A percentile compares a stretch with the other conserved stretches of the same genome.
These are phyloP conservation scores for Boloria selene DNA, from an alignment of 2,888 invertebrate genomes.

Conservation along the genomic window DNA sequence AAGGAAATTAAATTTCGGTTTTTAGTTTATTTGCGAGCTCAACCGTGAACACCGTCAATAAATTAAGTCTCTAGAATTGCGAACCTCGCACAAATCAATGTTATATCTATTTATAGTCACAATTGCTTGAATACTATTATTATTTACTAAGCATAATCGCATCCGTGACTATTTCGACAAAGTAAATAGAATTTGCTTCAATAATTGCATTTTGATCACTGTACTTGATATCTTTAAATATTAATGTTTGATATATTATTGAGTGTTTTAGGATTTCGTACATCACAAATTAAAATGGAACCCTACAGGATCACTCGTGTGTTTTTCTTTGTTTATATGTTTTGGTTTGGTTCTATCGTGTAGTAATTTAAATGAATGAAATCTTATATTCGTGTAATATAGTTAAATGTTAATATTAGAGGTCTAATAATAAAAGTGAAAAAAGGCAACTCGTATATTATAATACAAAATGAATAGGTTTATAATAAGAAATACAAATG, in stretches of 20 bases:
- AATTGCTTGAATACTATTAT: conserved; percentile 29
- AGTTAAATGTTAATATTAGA: no score
- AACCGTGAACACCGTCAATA: conserved; percentile 34
- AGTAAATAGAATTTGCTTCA: background rate
- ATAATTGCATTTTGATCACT: no score
- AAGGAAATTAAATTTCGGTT: conserved; percentile 23
- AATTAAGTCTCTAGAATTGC: conserved; percentile 25
- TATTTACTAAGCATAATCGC: conserved; percentile 1
- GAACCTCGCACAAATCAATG: conserved; percentile 26
- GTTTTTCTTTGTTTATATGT: no score
- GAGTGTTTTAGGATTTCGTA: no score
- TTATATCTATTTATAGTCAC: conserved; percentile 26
- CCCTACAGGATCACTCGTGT: no score
- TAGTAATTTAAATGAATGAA: no score
- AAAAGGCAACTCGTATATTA: background rate
- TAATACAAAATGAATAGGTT: background rate
- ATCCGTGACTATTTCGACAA: background rate
- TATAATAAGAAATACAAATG: background rate
- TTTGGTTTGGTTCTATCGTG: no score
- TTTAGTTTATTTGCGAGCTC: conserved; percentile 23
- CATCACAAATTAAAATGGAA: no score
- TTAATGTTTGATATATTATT: no score
- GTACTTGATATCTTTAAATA: no score
- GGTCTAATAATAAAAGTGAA: background rate
- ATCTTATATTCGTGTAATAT: no score